A percentile compares a stretch with the other conserved stretches of the same genome.
These are phyloP conservation scores for Galeopterus variegatus DNA, from an alignment of 2,113 vertebrate species.

Conservation along the genomic window DNA sequence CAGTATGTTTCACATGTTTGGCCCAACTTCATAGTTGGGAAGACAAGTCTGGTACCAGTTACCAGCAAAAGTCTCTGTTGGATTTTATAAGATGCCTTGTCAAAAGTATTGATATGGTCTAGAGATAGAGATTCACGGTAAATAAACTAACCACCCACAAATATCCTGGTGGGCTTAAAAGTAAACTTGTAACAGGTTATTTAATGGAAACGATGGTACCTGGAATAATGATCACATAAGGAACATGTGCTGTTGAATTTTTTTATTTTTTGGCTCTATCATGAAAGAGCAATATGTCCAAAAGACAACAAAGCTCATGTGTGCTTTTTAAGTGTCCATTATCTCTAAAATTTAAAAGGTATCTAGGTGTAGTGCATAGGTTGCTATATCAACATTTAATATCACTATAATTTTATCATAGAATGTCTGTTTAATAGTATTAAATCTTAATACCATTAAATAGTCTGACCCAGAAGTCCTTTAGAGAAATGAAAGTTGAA, in stretches of 20 bases:
- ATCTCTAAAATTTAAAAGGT: background rate
- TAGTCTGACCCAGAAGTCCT: background rate
- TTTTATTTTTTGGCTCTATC: background rate
- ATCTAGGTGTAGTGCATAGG: background rate
- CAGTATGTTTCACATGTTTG: background rate
- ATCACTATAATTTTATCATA: background rate
- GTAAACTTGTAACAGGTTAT: background rate
- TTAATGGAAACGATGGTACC: background rate
- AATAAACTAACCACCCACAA: background rate
- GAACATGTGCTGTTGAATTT: background rate
- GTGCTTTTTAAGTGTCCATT: background rate
- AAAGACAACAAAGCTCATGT: background rate
- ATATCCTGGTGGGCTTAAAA: background rate
- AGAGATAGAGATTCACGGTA: background rate
- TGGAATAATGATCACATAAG: background rate
- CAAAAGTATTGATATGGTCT: background rate
- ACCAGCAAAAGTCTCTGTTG: background rate
- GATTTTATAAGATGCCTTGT: slow-evolving; percentile 15
- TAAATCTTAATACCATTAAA: background rate
- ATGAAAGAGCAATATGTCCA: background rate
- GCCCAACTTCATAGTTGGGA: background rate
- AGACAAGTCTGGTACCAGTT: background rate
- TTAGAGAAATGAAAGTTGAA: background rate
- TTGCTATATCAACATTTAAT: background rate
- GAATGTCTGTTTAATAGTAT: background rate